Conservation (phyloP, 2,113 vertebrate species). For the Calyptomena viridis region DNA sequence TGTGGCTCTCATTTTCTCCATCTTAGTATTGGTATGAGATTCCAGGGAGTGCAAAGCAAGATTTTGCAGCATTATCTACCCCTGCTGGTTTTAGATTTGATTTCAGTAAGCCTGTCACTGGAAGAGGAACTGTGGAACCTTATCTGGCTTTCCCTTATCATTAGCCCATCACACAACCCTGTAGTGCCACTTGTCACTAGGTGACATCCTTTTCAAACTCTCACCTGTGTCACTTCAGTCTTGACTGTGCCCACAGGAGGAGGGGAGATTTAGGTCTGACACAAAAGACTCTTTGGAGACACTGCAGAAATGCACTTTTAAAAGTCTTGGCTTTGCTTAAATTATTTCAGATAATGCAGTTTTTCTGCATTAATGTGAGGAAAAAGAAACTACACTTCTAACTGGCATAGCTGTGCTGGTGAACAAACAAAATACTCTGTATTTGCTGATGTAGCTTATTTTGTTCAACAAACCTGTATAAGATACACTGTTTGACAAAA, state of each 20-base stretch:
- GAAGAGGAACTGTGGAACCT: background rate
- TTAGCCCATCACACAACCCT: background rate
- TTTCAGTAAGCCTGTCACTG: background rate
- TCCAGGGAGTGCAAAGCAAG: background rate
- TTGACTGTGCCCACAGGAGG: background rate
- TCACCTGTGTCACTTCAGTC: background rate
- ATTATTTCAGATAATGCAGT: background rate
- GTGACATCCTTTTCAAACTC: background rate
- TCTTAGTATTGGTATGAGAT: background rate
- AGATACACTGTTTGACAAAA: background rate
- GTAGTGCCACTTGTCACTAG: background rate
- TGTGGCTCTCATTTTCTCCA: background rate
- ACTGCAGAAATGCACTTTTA: background rate
- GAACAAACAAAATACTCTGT: background rate
- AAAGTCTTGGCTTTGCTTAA: background rate
- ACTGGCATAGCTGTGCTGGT: background rate
- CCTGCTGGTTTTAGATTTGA: background rate
- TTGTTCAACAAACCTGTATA: background rate
- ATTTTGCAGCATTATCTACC: background rate
- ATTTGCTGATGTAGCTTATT: background rate
- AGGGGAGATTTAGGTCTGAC: background rate
- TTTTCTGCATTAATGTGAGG: background rate
- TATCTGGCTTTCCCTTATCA: background rate
- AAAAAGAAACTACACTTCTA: background rate
- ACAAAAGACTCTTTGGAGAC: background rate